Evolutionary conservation across 1,140 invertebrate species (phyloP), one percentile per base, ranked within the genome.

Genomic region (Ruditapes philippinarum): DNA sequence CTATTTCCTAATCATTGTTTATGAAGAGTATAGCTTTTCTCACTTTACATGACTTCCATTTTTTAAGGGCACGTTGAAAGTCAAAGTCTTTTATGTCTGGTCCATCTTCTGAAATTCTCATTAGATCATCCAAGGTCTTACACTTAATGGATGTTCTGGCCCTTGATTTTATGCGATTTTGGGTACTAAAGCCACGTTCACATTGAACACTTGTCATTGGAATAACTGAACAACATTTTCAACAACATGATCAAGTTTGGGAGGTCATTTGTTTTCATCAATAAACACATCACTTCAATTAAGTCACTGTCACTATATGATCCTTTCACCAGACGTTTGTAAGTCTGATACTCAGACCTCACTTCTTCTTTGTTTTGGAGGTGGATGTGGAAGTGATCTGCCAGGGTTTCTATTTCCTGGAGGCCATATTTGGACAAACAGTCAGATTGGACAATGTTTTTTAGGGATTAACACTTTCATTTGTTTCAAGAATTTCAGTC

Each of bases 101-200:
- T 2, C 51, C 78, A n/a, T 81, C 78, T 42, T 81, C 78, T 22
- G 51, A 81, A 0, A 81, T 81, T 2, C 57, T 9, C 42, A 79
- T 76, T 7, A 79, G 28, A 54, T 79, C 78, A 33, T 60, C 78
- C 14, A 62, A 25, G 2, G 78, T 81, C 57, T 60, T 62, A 42
- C n/a, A 38, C 11, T 62, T 81, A 11, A 81, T 57, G 0, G 28
- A 36, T 60, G 78, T 81, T n/a, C 78, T 33, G 17, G 17, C 14
- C 17, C 25, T 57, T 5, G 36, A 42, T 17, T 33, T 60, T 1
- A 81, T 81, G 2, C 54, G 25, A 49, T 79, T 79, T 28, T 79
- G 76, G 19, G 76, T 79, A 12, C 17, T 22, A 79, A 79, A 79
- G 25, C 78, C 78, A 31, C 78, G 51, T 40, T 81, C 78, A 81